Percentiles rank a stretch among this genome's conserved stretches.
Conservation (phyloP, 2,113 vertebrate species). For the Prinia subflava region DNA sequence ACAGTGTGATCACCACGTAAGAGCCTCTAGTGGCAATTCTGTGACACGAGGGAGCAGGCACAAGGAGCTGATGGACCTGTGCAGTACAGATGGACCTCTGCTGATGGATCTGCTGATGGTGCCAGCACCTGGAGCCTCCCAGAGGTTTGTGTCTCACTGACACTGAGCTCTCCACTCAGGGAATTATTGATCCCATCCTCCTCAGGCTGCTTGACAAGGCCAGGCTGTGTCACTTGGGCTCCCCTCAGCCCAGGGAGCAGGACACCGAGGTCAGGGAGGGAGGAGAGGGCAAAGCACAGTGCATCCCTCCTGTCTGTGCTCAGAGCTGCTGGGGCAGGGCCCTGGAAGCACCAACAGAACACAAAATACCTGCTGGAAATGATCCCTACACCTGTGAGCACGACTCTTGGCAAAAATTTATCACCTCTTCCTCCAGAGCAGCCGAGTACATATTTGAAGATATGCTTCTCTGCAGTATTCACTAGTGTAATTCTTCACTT, state of each 20-base stretch:
- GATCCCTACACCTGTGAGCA: not conserved
- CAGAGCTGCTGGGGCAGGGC: not conserved
- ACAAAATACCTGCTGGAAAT: not conserved
- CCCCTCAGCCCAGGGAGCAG: not conserved
- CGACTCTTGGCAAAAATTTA: not conserved
- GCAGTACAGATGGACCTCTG: not conserved
- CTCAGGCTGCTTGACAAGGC: not conserved
- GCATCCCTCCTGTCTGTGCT: not conserved
- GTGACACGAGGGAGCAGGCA: not conserved
- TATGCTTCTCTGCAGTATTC: not conserved
- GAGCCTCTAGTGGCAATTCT: not conserved
- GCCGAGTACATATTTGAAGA: not conserved
- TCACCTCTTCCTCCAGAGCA: not conserved
- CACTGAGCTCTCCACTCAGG: not conserved
- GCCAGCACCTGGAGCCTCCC: not conserved
- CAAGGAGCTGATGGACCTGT: not conserved
- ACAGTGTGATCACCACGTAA: not conserved
- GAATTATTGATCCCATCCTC: not conserved
- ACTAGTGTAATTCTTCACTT: not conserved
- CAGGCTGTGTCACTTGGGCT: not conserved
- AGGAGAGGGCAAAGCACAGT: not conserved
- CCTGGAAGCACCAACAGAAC: not conserved
- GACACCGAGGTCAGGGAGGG: fast-evolving
- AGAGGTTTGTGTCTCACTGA: not conserved
- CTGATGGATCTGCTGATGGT: not conserved